These are phyloP conservation scores for Ophioderma brevispina DNA, from an alignment of 35 echinoderm and acorn worm species.

Conservation along the genomic window DNA sequence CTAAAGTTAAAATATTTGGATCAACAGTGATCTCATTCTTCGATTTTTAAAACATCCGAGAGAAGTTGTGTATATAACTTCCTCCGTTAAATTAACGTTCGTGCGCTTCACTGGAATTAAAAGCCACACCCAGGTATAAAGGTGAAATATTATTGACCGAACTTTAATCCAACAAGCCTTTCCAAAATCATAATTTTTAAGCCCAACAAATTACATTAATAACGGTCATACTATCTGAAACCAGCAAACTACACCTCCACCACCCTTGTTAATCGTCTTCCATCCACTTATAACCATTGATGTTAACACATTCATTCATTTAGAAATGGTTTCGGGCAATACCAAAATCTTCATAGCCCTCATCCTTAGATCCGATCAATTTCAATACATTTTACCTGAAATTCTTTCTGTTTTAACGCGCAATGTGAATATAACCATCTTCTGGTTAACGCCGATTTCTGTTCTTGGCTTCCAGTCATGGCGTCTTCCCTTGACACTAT, in stretches of 20 bases:
- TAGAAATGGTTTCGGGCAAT: neutral
- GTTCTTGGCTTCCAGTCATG: neutral
- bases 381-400: neutral
- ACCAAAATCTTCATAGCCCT: neutral
- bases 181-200: neutral
- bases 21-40: neutral
- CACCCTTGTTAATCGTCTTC: neutral
- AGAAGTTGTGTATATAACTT: conserved; percentile 25
- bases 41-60: conserved; percentile 15
- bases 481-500: too few species aligned
- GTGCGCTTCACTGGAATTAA: conserved; percentile 10
- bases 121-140: neutral
- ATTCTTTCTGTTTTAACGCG: conserved; percentile 16
- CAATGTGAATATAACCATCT: conserved; percentile 1
- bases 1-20: conserved; percentile 22
- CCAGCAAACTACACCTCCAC: neutral
- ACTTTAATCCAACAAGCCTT: neutral
- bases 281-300: conserved; percentile 4
- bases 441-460: too few species aligned
- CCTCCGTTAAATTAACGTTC: conserved; percentile 8
- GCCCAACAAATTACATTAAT: conserved; percentile 14
- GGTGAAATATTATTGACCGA: neutral
- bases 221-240: neutral
- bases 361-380: neutral
- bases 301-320: neutral